These are phyloP conservation scores for Rana temporaria DNA, from an alignment of 2,113 vertebrate genomes.

Conservation along the genomic window DNA sequence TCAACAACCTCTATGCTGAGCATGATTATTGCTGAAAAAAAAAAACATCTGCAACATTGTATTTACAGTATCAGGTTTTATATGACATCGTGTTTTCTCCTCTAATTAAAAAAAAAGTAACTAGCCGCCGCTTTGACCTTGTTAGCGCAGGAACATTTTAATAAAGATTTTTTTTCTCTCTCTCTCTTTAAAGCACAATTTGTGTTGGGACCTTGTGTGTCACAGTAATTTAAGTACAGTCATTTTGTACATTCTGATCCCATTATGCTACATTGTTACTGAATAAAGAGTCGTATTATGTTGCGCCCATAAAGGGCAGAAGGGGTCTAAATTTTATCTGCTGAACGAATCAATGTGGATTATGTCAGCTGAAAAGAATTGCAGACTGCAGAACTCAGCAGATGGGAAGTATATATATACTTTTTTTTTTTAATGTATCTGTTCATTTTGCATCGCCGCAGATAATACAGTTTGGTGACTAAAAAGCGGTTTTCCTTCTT, in stretches of 20 bases:
- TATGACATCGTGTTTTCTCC: not conserved
- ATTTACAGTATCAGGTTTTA: not conserved
- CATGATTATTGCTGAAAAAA: too few species aligned
- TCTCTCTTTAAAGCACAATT: slow-evolving; percentile 81
- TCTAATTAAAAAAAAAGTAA: not conserved
- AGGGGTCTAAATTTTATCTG: slow-evolving; percentile 99
- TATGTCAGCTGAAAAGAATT: slow-evolving; percentile 99
- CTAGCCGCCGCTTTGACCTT: slow-evolving; percentile 78
- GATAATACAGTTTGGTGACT: slow-evolving; percentile 83
- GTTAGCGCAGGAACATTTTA: slow-evolving; percentile 79
- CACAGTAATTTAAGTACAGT: slow-evolving; percentile 93
- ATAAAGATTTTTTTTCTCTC: slow-evolving; percentile 80
- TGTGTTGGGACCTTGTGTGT: slow-evolving; percentile 87
- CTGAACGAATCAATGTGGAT: slow-evolving; percentile 99
- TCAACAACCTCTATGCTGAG: too few species aligned
- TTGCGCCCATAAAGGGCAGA: slow-evolving; percentile 98
- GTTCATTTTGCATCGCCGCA: slow-evolving; percentile 77
- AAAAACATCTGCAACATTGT: too few species aligned
- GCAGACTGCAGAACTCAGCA: slow-evolving; percentile 88
- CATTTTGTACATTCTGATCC: slow-evolving; percentile 96
- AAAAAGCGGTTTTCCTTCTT: slow-evolving; percentile 79
- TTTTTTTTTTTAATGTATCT: slow-evolving; percentile 75
- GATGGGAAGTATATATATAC: slow-evolving; percentile 69
- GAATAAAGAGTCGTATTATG: slow-evolving; percentile 99
- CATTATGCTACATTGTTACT: slow-evolving; percentile 98